Conservation (phyloP, 2,797 vertebrate species). For the Catostomus latipinnis region DNA sequence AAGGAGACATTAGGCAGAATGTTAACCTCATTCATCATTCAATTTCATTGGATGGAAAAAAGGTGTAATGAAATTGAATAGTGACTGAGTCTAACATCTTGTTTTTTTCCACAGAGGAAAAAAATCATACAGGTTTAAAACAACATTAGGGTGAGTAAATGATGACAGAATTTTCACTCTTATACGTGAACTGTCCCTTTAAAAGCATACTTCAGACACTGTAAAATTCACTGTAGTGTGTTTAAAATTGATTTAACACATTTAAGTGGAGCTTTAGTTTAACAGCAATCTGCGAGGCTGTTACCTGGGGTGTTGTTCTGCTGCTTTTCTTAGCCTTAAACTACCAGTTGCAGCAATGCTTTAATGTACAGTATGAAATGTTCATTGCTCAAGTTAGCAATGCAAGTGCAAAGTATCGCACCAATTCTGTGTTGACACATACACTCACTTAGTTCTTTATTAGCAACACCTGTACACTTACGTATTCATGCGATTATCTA, state of each 20-base stretch:
- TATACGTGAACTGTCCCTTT: no score
- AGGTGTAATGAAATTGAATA: no score
- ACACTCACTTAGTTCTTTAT: not conserved
- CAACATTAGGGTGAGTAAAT: no score
- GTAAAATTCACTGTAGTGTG: conserved; percentile 18
- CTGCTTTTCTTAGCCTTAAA: conserved; percentile 36
- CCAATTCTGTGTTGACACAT: not conserved
- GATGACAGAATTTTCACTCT: no score
- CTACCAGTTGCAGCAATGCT: not conserved
- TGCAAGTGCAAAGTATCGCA: not conserved
- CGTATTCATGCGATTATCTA: no score
- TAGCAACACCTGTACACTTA: no score
- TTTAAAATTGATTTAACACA: conserved; percentile 20
- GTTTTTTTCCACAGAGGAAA: no score
- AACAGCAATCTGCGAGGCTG: conserved; percentile 19
- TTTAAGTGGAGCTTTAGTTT: conserved; percentile 22
- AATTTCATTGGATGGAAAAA: no score
- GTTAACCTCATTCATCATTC: no score
- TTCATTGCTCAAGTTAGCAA: not conserved
- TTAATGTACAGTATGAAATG: not conserved
- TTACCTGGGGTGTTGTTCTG: conserved; percentile 9
- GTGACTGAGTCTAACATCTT: no score
- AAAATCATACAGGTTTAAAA: no score
- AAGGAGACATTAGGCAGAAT: no score
- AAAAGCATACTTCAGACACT: conserved; percentile 49